Evolutionary conservation across 2,797 vertebrate species (phyloP), one percentile per base, ranked within the genome.

Genomic region (Pogoniulus pusillus): DNA sequence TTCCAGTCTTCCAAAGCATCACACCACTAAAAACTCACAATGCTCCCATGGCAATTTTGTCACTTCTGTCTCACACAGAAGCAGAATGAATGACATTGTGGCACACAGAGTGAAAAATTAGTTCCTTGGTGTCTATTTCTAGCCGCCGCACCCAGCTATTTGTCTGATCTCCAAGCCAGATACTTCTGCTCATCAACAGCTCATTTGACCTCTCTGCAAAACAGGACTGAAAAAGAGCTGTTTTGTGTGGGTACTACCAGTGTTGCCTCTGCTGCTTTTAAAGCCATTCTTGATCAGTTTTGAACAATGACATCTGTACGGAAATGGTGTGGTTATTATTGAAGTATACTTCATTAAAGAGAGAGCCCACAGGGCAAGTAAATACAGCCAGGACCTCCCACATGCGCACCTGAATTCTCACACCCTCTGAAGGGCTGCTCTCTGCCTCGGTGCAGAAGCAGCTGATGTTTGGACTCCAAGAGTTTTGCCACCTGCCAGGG

Each of bases 141-240:
- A 49, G 49, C 37, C 70, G 49, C 49, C 57, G 19, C 19, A 16
- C 66, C 54, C 37, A 68, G 51, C 57, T 70, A 23, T 71, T 66
- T 91, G 74, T 79, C 47, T 55, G 15, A 90, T 78, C 58, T 86
- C 80, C 75, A 87, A 59, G 53, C 16, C 41, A 84, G 90, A 83
- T 41, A 47, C 43, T 71, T 45, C 9, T 3, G 74, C 32, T 63
- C 34, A 83, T 43, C 34, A 23, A 45, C 34, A 79, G 54, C 24
- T 91, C 12, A n/a, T 35, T 60, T 77, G 32, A 66, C 24, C 64
- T 75, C 39, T 80, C 51, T 51, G 22, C 47, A 53, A 89, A 90
- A 68, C 0, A 80, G 17, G 13, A 47, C 10, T 15, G 24, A 78
- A 74, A 83, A 55, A 34, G 29, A 78, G 15, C 30, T 82, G 30